Conservation (phyloP, 2,113 vertebrate genomes). For the Caloenas nicobarica region DNA sequence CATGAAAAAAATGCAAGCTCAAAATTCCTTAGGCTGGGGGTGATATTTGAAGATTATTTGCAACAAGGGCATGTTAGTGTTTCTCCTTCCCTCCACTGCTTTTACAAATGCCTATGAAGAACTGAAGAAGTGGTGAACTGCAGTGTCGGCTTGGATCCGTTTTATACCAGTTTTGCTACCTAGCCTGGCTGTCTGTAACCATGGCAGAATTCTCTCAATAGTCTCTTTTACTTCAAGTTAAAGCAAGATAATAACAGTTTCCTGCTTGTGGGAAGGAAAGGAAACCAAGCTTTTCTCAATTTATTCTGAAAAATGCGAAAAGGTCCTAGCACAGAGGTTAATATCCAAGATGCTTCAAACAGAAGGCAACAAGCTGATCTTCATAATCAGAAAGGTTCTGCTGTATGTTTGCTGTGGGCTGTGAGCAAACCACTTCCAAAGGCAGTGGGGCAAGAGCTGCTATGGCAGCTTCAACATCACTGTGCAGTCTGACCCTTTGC, state of each 20-base stretch:
- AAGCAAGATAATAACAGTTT: neutral
- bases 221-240: neutral
- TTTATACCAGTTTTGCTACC: neutral
- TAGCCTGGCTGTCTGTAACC: neutral
- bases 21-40: neutral
- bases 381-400: neutral
- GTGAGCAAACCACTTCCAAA: neutral
- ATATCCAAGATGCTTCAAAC: neutral
- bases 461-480: neutral
- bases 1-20: neutral
- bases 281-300: neutral
- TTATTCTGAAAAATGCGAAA: neutral
- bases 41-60: neutral
- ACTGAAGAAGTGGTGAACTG: neutral
- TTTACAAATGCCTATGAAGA: neutral
- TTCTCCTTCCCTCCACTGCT: neutral
- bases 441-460: neutral
- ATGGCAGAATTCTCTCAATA: neutral
- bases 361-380: neutral
- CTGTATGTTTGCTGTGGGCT: rapidly evolving
- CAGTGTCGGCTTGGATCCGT: neutral
- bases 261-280: neutral
- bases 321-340: neutral
- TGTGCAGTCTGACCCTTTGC: neutral
- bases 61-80: neutral